Percentiles rank a stretch among this genome's conserved stretches.
These are phyloP conservation scores for Oenanthe melanoleuca DNA, from an alignment of 2,113 vertebrate species.

Conservation along the genomic window DNA sequence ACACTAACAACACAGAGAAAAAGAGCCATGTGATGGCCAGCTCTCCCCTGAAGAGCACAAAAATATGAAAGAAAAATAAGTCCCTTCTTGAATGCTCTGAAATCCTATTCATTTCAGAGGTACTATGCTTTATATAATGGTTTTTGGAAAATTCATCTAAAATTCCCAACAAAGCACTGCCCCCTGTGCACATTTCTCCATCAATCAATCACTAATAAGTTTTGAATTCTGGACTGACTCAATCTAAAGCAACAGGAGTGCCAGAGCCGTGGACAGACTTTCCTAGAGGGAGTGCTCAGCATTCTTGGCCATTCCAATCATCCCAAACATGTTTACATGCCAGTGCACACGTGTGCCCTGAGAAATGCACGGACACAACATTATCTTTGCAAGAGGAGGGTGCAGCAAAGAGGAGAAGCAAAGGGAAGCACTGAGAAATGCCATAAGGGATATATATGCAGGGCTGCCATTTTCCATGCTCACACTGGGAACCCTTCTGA, in stretches of 20 bases:
- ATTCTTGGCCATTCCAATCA: not conserved
- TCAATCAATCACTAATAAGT: not conserved
- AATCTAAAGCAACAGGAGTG: not conserved
- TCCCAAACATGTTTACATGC: not conserved
- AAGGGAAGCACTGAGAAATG: not conserved
- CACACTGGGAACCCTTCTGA: not conserved
- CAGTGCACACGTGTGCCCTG: not conserved
- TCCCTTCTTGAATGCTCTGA: not conserved
- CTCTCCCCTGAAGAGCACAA: not conserved
- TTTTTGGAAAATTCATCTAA: not conserved
- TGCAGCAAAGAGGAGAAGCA: not conserved
- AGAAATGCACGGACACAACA: not conserved
- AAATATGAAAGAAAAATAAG: not conserved
- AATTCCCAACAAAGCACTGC: not conserved
- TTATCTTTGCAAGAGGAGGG: not conserved
- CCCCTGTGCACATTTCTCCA: not conserved
- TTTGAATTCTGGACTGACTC: not conserved
- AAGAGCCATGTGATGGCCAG: fast-evolving
- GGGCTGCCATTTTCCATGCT: not conserved
- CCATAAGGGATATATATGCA: fast-evolving
- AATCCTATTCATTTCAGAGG: not conserved
- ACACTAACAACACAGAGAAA: not conserved
- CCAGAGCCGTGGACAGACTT: not conserved
- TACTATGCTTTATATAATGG: not conserved
- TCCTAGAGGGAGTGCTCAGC: not conserved